Evolutionary conservation across 2,113 vertebrate species (phyloP), one percentile per base, ranked within the genome.

Genomic region (Perca flavescens): DNA sequence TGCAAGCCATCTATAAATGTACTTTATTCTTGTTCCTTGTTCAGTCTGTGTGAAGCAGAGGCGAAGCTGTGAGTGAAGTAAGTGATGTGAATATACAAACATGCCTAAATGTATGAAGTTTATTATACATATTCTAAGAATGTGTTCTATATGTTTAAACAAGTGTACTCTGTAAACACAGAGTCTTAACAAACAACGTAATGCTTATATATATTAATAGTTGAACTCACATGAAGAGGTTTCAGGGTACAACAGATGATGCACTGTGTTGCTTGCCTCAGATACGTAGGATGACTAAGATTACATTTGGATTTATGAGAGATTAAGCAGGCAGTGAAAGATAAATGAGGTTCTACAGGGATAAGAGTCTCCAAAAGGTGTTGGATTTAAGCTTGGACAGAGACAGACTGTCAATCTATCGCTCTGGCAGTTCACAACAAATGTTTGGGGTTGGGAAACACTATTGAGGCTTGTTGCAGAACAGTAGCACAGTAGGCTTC

Each of bases 261-360:
- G 64, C 14, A 17, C 31, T 49, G 36, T 60, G 8, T 25, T 36
- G 73, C 61, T 62, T 9, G 10, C 17, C 22, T 67, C 8, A n/a
- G 53, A 80, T 60, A 50, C n/a, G 22, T 2, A 53, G 50, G 67
- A 69, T 70, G 62, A 71, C 52, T 63, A 22, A 69, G 65, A 72
- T 80, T 85, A 21, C 53, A 40, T 72, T 50, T 67, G 74, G 68
- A 85, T 87, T 80, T 63, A 62, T 71, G 74, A 25, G 78, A 19
- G 64, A 71, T 85, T 84, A 84, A 70, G n/a, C 46, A 60, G 74
- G 46, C 34, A 47, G 22, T 83, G 71, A 82, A 74, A 80, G 50
- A 74, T 84, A 52, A 58, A 79, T 65, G 36, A 75, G 70, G 36
- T 57, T 62, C 53, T 47, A 6, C 46, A 12, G 34, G 56, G 47